These are phyloP conservation scores for Pogonognathellus flavescens DNA, from an alignment of 1,140 invertebrate species.

Conservation along the genomic window DNA sequence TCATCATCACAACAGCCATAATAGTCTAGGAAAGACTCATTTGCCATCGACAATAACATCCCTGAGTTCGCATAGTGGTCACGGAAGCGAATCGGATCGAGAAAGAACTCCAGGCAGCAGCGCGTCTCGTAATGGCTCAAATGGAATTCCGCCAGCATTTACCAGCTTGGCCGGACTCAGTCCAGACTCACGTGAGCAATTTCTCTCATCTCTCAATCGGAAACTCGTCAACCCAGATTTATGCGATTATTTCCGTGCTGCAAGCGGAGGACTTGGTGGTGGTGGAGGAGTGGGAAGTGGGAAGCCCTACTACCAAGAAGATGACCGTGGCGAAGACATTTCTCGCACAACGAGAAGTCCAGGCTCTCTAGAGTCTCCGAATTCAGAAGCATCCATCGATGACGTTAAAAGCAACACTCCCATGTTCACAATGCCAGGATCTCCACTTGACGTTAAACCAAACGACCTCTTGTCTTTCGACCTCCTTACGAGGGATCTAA, in stretches of 20 bases:
- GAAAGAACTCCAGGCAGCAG: constrained; percentile 54
- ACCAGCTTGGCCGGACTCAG: constrained; percentile 62
- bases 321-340: constrained; percentile 58
- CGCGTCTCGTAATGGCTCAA: constrained; percentile 57
- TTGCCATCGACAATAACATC: constrained; percentile 62
- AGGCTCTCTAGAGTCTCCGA: constrained; percentile 66
- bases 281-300: constrained; percentile 20
- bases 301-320: constrained; percentile 58
- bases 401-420: constrained; percentile 61
- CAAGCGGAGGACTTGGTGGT: constrained; percentile 30
- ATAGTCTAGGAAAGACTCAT: constrained; percentile 45
- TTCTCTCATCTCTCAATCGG: constrained; percentile 63
- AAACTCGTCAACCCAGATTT: constrained; percentile 64
- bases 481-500: constrained; percentile 64
- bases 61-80: constrained; percentile 55
- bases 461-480: constrained; percentile 66
- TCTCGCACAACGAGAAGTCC: constrained; percentile 61
- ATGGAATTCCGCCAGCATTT: constrained; percentile 59
- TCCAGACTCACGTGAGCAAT: constrained; percentile 65
- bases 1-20: constrained; percentile 48
- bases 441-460: constrained; percentile 66
- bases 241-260: constrained; percentile 65
- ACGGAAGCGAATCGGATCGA: constrained; percentile 53
- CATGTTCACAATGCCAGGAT: constrained; percentile 65
- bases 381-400: constrained; percentile 65